Conservation (phyloP, 2,888 invertebrate genomes). For the Parthenolecanium corni region DNA sequence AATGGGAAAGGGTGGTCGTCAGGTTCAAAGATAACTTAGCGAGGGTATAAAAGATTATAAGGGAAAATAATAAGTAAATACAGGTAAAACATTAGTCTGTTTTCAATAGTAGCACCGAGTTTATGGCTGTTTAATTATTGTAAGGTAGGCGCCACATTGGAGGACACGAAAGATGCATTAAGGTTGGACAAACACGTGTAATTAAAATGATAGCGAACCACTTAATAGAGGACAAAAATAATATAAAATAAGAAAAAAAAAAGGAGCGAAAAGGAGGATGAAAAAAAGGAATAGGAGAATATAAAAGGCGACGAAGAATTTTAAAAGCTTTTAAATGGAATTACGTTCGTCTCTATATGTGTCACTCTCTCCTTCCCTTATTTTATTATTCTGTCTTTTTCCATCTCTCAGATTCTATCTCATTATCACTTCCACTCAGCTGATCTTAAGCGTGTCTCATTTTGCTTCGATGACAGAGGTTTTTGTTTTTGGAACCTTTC, state of each 20-base stretch:
- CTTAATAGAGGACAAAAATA: slow-evolving; percentile 29
- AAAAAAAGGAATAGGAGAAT: neutral
- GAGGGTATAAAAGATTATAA: slow-evolving; percentile 13
- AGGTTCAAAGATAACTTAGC: too few relatives aligned
- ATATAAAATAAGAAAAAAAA: slow-evolving; percentile 27
- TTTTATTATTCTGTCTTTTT: neutral
- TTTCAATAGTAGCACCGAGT: slow-evolving; percentile 29
- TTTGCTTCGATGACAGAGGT: neutral
- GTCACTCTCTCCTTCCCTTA: neutral
- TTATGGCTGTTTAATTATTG: slow-evolving; percentile 29
- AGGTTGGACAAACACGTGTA: slow-evolving; percentile 27
- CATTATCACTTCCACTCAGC: neutral
- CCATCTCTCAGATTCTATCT: too few relatives aligned
- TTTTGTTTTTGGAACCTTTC: too few relatives aligned
- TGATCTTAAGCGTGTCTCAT: slow-evolving; percentile 2
- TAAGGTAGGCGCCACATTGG: slow-evolving; percentile 25
- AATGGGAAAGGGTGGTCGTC: too few relatives aligned
- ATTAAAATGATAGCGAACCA: slow-evolving; percentile 30
- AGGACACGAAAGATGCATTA: slow-evolving; percentile 31
- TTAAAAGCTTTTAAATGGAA: slow-evolving; percentile 32
- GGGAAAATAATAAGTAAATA: slow-evolving; percentile 28
- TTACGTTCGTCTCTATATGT: too few relatives aligned
- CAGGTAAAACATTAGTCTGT: slow-evolving; percentile 26
- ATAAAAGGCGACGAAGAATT: slow-evolving; percentile 32
- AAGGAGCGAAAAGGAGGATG: slow-evolving; percentile 18